Percentiles rank a stretch among this genome's conserved stretches.
These are phyloP conservation scores for Metopolophium dirhodum DNA, from an alignment of 1,140 invertebrate species.

Conservation along the genomic window DNA sequence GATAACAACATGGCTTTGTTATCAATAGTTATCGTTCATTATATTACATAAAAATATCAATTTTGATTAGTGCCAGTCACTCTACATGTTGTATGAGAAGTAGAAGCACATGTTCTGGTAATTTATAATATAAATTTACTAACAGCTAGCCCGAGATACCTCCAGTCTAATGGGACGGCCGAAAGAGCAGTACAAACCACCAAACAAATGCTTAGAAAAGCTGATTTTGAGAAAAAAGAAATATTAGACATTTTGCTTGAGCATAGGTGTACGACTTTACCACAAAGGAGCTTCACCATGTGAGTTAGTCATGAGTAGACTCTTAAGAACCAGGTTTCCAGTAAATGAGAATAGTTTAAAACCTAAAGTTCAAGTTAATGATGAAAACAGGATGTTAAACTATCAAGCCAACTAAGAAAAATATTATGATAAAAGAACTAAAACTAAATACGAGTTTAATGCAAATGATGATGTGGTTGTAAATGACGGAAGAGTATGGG, in stretches of 20 bases:
- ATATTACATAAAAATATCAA: no score
- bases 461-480: no score
- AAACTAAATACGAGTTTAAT: no score
- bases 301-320: not conserved
- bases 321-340: not conserved
- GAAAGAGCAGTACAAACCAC: slow-evolving; percentile 57
- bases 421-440: no score
- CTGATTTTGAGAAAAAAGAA: not conserved
- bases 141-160: slow-evolving; percentile 57
- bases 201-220: slow-evolving; percentile 58
- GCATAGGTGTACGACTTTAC: not conserved
- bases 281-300: not conserved
- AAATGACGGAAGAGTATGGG: no score
- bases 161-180: slow-evolving; percentile 57
- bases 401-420: no score
- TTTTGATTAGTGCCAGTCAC: no score
- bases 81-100: no score
- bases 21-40: no score
- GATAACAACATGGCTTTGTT: no score
- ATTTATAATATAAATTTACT: not conserved
- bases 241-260: not conserved
- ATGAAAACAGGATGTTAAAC: not conserved
- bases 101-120: not conserved
- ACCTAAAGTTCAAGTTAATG: not conserved
- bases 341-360: not conserved